phyloP scores from a whole-genome alignment of 2,797 vertebrate genomes.

The Aplochiton taeniatus region DNA sequence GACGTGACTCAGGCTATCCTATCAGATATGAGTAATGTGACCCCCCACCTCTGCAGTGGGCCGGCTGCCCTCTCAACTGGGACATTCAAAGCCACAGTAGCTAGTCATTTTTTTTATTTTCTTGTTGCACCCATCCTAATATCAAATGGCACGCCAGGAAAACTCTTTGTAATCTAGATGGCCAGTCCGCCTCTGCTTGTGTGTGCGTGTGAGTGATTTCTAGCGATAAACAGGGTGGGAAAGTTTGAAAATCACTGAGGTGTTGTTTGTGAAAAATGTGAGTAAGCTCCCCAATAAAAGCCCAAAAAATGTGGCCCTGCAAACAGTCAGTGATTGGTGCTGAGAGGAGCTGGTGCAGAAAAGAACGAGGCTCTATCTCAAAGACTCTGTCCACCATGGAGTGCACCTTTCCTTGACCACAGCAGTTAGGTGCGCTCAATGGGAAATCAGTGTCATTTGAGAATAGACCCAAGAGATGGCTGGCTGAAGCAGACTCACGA shows the following conservation, averaged over 20 bases:
- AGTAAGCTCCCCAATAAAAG: slow-evolving; percentile 56
- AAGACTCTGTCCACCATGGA: slow-evolving; percentile 39
- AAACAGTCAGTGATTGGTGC: slow-evolving; percentile 60
- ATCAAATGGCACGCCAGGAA: too few species aligned
- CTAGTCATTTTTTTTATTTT: slow-evolving; percentile 46
- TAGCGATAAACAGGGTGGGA: slow-evolving; percentile 49
- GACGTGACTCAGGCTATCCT: too few species aligned
- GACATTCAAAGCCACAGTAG: too few species aligned
- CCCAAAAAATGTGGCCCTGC: slow-evolving; percentile 55
- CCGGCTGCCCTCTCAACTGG: too few species aligned
- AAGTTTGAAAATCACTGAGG: slow-evolving; percentile 28
- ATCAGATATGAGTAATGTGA: too few species aligned
- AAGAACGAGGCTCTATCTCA: slow-evolving; percentile 67
- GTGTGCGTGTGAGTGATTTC: slow-evolving; percentile 15
- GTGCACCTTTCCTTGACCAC: slow-evolving; percentile 11
- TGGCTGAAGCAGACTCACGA: slow-evolving; percentile 64
- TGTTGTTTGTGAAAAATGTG: slow-evolving; percentile 13
- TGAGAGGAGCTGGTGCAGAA: slow-evolving; percentile 61
- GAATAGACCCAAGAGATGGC: slow-evolving; percentile 68
- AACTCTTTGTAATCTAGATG: not conserved
- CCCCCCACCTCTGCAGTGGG: too few species aligned
- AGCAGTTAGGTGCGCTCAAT: not conserved
- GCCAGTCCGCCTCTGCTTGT: slow-evolving; percentile 21
- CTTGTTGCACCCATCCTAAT: slow-evolving; percentile 11
- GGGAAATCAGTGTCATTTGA: slow-evolving; percentile 57